Evolutionary conservation across 1,140 invertebrate genomes (phyloP).

Genomic region (Nixonia krombeini): DNA sequence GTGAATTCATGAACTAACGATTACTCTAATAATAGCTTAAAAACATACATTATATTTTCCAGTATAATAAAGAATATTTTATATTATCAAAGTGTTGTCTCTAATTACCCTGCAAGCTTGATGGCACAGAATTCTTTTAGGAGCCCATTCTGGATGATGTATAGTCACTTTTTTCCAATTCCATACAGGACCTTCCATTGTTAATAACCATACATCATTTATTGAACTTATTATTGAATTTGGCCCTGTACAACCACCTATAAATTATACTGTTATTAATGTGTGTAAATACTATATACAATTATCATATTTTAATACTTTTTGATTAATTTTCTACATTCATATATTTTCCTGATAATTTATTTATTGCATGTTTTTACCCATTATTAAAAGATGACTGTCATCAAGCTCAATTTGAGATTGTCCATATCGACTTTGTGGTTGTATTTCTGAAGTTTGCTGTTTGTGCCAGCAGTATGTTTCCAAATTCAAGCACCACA

Average conservation of each 20-base stretch:
- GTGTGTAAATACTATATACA: no score
- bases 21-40: no score
- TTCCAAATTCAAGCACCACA: slow-evolving; percentile 90
- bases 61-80: no score
- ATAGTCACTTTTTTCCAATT: slow-evolving; percentile 86
- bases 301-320: no score
- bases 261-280: slow-evolving; percentile 30
- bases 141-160: slow-evolving; percentile 81
- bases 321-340: no score
- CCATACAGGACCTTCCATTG: slow-evolving; percentile 77
- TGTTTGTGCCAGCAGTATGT: slow-evolving; percentile 84
- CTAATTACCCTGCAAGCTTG: slow-evolving; percentile 86
- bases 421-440: slow-evolving; percentile 89
- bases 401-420: slow-evolving; percentile 84
- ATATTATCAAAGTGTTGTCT: no score
- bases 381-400: slow-evolving; percentile 81
- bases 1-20: no score
- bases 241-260: slow-evolving; percentile 80
- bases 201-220: slow-evolving; percentile 81
- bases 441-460: slow-evolving; percentile 78
- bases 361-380: slow-evolving; percentile 59
- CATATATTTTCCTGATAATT: no score
- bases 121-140: slow-evolving; percentile 93
- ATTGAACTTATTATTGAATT: slow-evolving; percentile 81
- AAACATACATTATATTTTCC: no score